These are phyloP conservation scores for Bombus huntii DNA, from an alignment of 1,140 invertebrate genomes.

Conservation along the genomic window DNA sequence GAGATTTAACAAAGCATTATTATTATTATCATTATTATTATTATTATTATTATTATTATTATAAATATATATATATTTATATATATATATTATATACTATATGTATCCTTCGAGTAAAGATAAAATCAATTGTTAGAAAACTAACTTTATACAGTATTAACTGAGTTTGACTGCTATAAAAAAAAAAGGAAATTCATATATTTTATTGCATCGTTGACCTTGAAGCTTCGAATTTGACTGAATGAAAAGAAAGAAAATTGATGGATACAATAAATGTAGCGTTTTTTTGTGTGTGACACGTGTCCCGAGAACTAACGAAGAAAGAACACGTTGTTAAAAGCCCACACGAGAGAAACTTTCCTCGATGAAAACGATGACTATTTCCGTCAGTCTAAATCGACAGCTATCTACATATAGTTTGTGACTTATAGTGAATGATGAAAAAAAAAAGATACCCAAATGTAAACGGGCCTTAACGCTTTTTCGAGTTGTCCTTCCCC, in stretches of 20 bases:
- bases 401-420: conserved; percentile 1
- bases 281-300: neutral
- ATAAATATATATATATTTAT: neutral
- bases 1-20: conserved; percentile 25
- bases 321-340: neutral
- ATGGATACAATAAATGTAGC: conserved; percentile 18
- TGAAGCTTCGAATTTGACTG: conserved; percentile 52
- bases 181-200: conserved; percentile 31
- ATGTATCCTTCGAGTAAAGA: conserved; percentile 25
- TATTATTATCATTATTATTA: conserved; percentile 32
- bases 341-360: neutral
- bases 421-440: neutral
- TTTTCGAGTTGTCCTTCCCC: conserved; percentile 19
- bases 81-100: conserved; percentile 38
- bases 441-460: conserved; percentile 3
- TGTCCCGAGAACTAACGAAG: neutral
- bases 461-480: conserved; percentile 42
- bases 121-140: conserved; percentile 44
- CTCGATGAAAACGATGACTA: neutral
- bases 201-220: conserved; percentile 57
- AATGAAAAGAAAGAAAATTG: neutral
- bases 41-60: conserved; percentile 37
- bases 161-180: conserved; percentile 39
- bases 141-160: conserved; percentile 50
- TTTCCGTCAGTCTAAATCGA: conserved; percentile 31